These are phyloP conservation scores for Saccostrea echinata DNA, from an alignment of 1,140 invertebrate species.

Conservation along the genomic window DNA sequence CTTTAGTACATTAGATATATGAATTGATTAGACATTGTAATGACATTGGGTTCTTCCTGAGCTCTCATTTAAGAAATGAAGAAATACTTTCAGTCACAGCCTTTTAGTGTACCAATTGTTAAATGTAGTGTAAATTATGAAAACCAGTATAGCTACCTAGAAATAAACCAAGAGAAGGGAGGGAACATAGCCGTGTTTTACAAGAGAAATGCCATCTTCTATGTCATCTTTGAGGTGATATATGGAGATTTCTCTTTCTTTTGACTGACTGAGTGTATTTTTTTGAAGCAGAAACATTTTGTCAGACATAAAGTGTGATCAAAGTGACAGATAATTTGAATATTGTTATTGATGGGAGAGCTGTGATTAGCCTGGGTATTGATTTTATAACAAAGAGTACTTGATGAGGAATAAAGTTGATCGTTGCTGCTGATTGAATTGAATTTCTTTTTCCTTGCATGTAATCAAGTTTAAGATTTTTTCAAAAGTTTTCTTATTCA, in stretches of 20 bases:
- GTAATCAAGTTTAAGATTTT: conserved; percentile 5
- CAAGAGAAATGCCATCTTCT: neutral
- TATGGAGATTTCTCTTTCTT: conserved; percentile 33
- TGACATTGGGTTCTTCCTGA: neutral
- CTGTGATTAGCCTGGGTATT: conserved; percentile 6
- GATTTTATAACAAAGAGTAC: conserved; percentile 35
- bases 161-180: neutral
- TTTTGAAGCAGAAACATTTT: conserved; percentile 27
- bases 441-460: neutral
- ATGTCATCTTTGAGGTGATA: neutral
- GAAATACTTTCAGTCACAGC: neutral
- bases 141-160: neutral
- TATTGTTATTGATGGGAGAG: conserved; percentile 18
- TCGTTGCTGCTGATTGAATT: neutral
- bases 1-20: neutral
- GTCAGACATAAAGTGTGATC: conserved; percentile 33
- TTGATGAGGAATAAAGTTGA: conserved; percentile 18
- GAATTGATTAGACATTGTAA: neutral
- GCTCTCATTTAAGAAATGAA: neutral
- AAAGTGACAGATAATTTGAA: conserved; percentile 35
- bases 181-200: neutral
- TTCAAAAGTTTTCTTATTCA: neutral
- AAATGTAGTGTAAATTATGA: neutral
- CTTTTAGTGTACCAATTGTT: neutral
- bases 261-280: conserved; percentile 31